Conservation (phyloP, 1,140 invertebrate species). For the Drosophila navojoa region DNA sequence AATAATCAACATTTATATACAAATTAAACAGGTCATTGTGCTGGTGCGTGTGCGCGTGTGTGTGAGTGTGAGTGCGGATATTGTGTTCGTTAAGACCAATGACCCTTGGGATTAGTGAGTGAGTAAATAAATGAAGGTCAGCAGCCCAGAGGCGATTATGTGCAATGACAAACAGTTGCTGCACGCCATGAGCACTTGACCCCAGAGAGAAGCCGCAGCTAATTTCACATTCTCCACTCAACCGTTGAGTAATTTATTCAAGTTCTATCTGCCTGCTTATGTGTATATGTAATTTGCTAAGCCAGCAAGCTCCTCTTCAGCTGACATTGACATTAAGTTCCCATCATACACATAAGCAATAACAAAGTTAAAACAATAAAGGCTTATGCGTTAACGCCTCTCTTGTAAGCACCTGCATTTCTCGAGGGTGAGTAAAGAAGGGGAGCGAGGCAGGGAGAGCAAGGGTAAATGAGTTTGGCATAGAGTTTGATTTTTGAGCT, state of each 20-base stretch:
- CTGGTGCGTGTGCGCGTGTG: too few relatives aligned
- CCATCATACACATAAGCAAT: constrained; percentile 66
- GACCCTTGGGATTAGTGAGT: constrained; percentile 23
- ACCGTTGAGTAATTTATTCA: constrained; percentile 32
- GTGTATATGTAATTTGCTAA: constrained; percentile 37
- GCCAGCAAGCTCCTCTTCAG: neutral
- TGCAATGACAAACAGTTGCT: constrained; percentile 8
- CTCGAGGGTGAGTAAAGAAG: too few relatives aligned
- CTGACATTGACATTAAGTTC: neutral
- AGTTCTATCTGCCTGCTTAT: constrained; percentile 1
- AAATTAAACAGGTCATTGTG: constrained; percentile 28
- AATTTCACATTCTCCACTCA: constrained; percentile 6
- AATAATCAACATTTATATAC: constrained; percentile 39
- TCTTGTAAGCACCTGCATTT: constrained; percentile 15
- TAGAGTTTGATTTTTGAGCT: constrained; percentile 35
- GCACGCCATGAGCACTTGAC: neutral
- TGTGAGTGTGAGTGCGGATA: constrained; percentile 3
- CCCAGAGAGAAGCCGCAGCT: constrained; percentile 1
- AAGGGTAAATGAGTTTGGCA: constrained; percentile 56
- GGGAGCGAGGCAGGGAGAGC: neutral
- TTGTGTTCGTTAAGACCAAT: constrained; percentile 17
- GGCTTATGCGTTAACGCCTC: constrained; percentile 49
- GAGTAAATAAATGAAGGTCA: constrained; percentile 5
- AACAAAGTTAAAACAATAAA: constrained; percentile 68
- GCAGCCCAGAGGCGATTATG: constrained; percentile 13